A percentile compares a stretch with the other conserved stretches of the same genome.
phyloP scores from a whole-genome alignment of 2,888 invertebrate species.

The Apoda limacodes region DNA sequence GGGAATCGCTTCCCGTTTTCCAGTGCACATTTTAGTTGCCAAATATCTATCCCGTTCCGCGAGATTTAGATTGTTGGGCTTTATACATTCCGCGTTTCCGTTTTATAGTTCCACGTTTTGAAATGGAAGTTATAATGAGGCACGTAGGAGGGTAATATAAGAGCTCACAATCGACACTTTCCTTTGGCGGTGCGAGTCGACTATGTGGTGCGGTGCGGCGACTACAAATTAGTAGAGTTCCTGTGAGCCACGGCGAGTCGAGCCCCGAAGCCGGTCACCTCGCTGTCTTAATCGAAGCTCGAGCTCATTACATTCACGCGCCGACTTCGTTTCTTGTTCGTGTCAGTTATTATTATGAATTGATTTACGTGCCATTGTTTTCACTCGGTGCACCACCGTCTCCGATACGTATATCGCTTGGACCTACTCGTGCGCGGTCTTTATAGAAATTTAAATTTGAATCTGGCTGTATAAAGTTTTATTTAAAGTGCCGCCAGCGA shows the following conservation, averaged over 20 bases:
- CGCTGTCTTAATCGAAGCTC: constrained; percentile 42
- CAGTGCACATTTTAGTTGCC: constrained; percentile 28
- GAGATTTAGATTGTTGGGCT: constrained; percentile 13
- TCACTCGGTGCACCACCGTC: constrained; percentile 22
- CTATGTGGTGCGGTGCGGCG: too few species aligned
- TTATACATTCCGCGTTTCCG: not conserved
- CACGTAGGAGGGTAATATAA: constrained; percentile 42
- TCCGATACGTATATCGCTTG: constrained; percentile 28
- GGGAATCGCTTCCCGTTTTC: constrained; percentile 30
- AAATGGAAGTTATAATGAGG: constrained; percentile 32
- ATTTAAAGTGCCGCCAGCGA: constrained; percentile 27
- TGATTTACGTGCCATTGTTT: constrained; percentile 57
- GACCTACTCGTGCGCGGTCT: constrained; percentile 25
- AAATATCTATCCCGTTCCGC: constrained; percentile 28
- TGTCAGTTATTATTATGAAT: constrained; percentile 31
- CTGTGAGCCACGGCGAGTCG: too few species aligned
- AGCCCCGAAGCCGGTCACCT: too few species aligned
- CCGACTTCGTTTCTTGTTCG: constrained; percentile 38
- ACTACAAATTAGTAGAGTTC: constrained; percentile 56
- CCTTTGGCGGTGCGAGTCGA: constrained; percentile 36
- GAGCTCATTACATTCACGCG: constrained; percentile 23
- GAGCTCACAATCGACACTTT: constrained; percentile 32
- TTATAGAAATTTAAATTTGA: constrained; percentile 45
- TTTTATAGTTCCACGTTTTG: too few species aligned
- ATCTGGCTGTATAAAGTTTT: constrained; percentile 36